Base-by-base conservation (phyloP, 1,140 invertebrate species). In the Drosophila mayri region DNA sequence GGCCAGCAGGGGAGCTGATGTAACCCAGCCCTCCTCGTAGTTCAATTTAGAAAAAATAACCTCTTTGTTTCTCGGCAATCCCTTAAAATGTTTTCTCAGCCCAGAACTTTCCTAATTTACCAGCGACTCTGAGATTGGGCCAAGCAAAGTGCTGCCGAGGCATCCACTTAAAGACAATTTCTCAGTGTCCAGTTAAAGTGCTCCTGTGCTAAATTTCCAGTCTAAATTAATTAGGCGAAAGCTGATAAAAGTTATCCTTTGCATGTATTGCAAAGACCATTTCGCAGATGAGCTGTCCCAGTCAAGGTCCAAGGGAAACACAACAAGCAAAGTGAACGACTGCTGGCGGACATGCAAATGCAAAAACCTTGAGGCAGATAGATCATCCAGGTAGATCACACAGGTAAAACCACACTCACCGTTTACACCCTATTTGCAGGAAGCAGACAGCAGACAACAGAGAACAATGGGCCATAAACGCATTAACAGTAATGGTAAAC, bases 381-480 rank as follows among this genome's bases (percentile, higher is more conserved):
- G 20, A 38, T 54, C 52, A 38, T 6, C 20, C 32, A 54, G 44
- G 64, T 55, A 60, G 68, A 68, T 76, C 77, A 76, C 25, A 43
- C 64, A 81, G 57, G 32, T 54, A 65, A 32, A 63, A 50, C 67
- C 71, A 64, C 73, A 71, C 70, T 64, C 68, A 67, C 72, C 68
- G 81, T 66, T 54, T 28, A 58, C 67, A 64, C 71, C 54, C 60
- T 35, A 30, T 64, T 44, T 40, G 32, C 58, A 47, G 57, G 28
- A 55, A 60, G 3, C 73, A 76, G 74, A 77, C 52, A 62, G 62
- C 79, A 76, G 50, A 54, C 59, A 60, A 4, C 73, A 55, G 74
- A 77, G 52, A 81, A 79, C 84, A 87, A 88, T 57, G 72, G 66
- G 81, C 54, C 79, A 84, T 88, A 88, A 88, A 88, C 61, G 46